Conservation (phyloP, 2,113 vertebrate species). For the Hemibagrus wyckioides region DNA sequence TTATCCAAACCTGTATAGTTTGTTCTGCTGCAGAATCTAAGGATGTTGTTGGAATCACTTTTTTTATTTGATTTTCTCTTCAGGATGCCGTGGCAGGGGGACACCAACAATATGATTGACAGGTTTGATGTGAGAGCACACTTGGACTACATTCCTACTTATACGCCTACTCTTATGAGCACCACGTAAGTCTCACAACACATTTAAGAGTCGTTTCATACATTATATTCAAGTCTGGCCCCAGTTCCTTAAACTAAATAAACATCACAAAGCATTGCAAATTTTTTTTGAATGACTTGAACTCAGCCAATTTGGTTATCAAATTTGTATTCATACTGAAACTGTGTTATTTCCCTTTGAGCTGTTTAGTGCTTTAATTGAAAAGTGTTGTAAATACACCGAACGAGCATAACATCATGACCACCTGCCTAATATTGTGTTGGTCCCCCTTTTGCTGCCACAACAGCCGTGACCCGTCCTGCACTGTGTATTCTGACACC, state of each 20-base stretch:
- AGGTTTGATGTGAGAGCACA: constrained; percentile 93
- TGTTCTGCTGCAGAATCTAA: neutral
- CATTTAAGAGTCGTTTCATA: neutral
- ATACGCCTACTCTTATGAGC: constrained; percentile 83
- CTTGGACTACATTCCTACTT: constrained; percentile 90
- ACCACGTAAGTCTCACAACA: constrained; percentile 78
- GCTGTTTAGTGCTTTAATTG: neutral
- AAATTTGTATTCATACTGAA: neutral
- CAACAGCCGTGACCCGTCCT: no score
- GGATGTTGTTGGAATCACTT: neutral
- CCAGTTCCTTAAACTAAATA: neutral
- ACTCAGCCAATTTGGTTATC: neutral
- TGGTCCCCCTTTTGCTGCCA: no score
- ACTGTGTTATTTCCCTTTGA: neutral
- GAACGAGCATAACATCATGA: no score
- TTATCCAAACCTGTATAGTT: neutral
- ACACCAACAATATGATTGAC: constrained; percentile 96
- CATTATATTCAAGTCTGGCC: neutral
- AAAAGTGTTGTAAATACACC: neutral
- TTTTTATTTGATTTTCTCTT: constrained; percentile 3
- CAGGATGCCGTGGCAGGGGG: constrained; percentile 99
- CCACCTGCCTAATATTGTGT: no score
- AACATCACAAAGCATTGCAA: neutral
- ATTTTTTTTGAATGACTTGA: neutral
- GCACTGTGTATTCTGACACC: no score